Percentiles rank a stretch among this genome's conserved stretches.
These are phyloP conservation scores for Mimas tiliae DNA, from an alignment of 2,888 invertebrate species.

Conservation along the genomic window DNA sequence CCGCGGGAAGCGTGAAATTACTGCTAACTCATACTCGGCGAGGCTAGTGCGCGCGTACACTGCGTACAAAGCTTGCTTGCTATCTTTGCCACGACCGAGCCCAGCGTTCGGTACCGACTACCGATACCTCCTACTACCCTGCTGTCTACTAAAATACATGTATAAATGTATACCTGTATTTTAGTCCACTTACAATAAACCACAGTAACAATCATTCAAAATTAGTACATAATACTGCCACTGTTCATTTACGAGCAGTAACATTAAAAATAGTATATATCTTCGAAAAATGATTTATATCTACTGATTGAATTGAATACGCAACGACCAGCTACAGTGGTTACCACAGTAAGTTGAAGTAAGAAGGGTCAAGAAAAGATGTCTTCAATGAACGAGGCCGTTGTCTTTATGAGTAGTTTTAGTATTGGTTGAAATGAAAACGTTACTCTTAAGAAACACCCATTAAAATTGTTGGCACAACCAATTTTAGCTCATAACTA, in stretches of 20 bases:
- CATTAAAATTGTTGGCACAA: neutral
- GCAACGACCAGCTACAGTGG: too few relatives aligned
- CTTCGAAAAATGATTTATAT: too few relatives aligned
- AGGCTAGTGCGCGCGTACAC: neutral
- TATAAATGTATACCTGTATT: neutral
- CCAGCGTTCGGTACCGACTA: neutral
- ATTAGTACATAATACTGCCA: too few relatives aligned
- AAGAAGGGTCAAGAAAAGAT: too few relatives aligned
- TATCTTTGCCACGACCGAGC: neutral
- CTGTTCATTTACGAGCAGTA: too few relatives aligned
- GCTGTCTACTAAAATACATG: neutral
- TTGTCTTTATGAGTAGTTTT: neutral
- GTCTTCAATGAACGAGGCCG: neutral
- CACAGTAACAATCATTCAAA: too few relatives aligned
- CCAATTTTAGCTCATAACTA: neutral
- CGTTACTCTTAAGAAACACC: neutral
- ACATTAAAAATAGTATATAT: too few relatives aligned
- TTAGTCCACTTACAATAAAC: too few relatives aligned
- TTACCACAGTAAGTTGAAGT: too few relatives aligned
- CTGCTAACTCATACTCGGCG: constrained; percentile 47
- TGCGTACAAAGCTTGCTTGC: neutral
- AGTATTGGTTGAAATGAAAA: neutral
- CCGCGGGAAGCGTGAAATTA: constrained; percentile 72
- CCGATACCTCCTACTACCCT: neutral
- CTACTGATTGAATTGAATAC: too few relatives aligned